Evolutionary conservation across 2,888 invertebrate genomes (phyloP).

Genomic region (Xiphydria camelus): DNA sequence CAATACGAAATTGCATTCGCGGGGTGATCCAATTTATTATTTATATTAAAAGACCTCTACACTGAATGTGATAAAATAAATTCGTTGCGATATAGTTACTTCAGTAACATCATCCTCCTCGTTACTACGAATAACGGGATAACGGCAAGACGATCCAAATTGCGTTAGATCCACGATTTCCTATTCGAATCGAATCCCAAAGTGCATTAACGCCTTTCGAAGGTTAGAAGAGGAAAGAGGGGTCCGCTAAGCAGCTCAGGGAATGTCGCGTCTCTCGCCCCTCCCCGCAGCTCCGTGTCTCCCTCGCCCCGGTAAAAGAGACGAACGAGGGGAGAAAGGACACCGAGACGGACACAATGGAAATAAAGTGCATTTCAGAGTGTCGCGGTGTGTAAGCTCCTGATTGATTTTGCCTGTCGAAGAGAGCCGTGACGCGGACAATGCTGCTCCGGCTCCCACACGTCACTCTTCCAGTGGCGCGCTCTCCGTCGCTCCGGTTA

Average conservation of each 20-base stretch:
- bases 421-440: constrained; percentile 13
- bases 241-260: constrained; percentile 15
- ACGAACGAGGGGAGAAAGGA: constrained; percentile 6
- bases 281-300: not conserved
- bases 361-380: constrained; percentile 15
- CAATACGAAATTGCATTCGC: too few species aligned
- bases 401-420: constrained; percentile 17
- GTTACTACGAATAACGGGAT: constrained; percentile 2
- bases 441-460: not conserved
- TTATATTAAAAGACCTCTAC: too few species aligned
- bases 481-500: too few species aligned
- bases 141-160: not conserved
- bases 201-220: constrained; percentile 10
- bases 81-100: too few species aligned
- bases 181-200: constrained; percentile 5
- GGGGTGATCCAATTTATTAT: too few species aligned
- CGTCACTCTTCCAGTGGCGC: too few species aligned
- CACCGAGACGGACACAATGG: constrained; percentile 10
- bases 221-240: constrained; percentile 11
- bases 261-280: constrained; percentile 5
- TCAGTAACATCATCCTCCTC: too few species aligned
- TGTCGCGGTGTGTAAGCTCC: constrained; percentile 15
- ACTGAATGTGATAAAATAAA: too few species aligned
- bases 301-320: constrained; percentile 1
- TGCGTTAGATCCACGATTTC: constrained; percentile 3